A percentile compares a stretch with the other conserved stretches of the same genome.
These are phyloP conservation scores for Onychorhynchus coronatus DNA, from an alignment of 2,113 vertebrate genomes.

Conservation along the genomic window DNA sequence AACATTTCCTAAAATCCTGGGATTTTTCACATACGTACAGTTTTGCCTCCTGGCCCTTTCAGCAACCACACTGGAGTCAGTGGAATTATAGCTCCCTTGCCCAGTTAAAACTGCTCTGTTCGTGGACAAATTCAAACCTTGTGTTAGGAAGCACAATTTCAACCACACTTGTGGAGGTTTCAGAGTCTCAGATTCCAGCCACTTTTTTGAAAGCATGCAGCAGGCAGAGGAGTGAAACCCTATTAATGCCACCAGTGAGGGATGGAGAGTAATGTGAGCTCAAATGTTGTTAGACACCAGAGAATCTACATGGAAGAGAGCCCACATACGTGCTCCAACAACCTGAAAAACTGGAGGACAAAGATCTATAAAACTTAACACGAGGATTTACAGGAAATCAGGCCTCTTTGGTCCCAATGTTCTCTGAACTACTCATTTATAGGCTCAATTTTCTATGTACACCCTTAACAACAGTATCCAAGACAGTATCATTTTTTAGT, in stretches of 20 bases:
- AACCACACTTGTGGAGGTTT: conserved; percentile 34
- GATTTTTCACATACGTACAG: neutral
- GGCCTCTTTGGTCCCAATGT: neutral
- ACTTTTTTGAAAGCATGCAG: neutral
- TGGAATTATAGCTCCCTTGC: conserved; percentile 41
- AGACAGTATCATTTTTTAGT: neutral
- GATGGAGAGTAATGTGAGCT: conserved; percentile 35
- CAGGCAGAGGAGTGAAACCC: conserved; percentile 27
- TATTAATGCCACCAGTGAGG: conserved; percentile 29
- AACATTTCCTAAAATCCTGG: conserved; percentile 15
- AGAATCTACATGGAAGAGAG: conserved; percentile 45
- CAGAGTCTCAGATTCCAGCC: conserved; percentile 38
- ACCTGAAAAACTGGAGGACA: conserved; percentile 52
- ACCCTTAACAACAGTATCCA: neutral
- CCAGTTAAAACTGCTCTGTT: conserved; percentile 17
- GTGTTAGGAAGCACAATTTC: conserved; percentile 33
- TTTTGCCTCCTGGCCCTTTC: conserved; percentile 21
- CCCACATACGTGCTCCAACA: conserved; percentile 26
- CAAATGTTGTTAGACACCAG: conserved; percentile 54
- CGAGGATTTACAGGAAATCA: conserved; percentile 11
- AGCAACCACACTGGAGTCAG: conserved; percentile 20
- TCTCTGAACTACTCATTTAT: neutral
- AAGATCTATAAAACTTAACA: conserved; percentile 33
- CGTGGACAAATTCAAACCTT: conserved; percentile 56
- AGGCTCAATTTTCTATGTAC: neutral